phyloP scores from a whole-genome alignment of 2,113 vertebrate species.

The Hemiscyllium ocellatum region DNA sequence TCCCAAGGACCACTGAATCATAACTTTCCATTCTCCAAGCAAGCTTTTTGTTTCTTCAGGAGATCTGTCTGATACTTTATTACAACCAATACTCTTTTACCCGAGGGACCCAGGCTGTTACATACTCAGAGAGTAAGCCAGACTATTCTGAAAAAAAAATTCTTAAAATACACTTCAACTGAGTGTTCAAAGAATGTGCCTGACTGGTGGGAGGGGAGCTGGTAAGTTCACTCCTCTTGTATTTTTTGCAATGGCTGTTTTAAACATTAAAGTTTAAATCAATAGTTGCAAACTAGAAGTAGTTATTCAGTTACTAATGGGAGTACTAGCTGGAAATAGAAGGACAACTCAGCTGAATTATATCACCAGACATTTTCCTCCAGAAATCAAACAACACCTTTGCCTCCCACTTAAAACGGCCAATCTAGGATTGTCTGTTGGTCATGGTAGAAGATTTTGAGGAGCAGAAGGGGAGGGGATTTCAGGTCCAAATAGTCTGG shows the following conservation, averaged over 20 bases:
- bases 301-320: neutral
- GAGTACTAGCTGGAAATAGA: neutral
- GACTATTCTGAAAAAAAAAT: neutral
- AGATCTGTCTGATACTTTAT: constrained; percentile 7
- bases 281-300: neutral
- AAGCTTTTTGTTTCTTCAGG: constrained; percentile 14
- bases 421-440: neutral
- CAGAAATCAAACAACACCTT: neutral
- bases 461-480: neutral
- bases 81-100: constrained; percentile 13
- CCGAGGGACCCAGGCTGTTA: neutral
- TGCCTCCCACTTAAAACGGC: neutral
- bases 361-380: neutral
- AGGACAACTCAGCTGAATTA: neutral
- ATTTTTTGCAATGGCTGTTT: constrained; percentile 31
- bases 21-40: constrained; percentile 38
- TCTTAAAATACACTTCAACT: neutral
- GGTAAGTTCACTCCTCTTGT: constrained; percentile 29
- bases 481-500: neutral
- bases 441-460: neutral
- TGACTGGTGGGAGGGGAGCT: constrained; percentile 25
- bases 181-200: neutral
- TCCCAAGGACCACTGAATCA: constrained; percentile 61
- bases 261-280: neutral
- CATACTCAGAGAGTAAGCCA: neutral